Evolutionary conservation across 2,113 vertebrate genomes (phyloP).

Genomic region (Peromyscus polionotus): DNA sequence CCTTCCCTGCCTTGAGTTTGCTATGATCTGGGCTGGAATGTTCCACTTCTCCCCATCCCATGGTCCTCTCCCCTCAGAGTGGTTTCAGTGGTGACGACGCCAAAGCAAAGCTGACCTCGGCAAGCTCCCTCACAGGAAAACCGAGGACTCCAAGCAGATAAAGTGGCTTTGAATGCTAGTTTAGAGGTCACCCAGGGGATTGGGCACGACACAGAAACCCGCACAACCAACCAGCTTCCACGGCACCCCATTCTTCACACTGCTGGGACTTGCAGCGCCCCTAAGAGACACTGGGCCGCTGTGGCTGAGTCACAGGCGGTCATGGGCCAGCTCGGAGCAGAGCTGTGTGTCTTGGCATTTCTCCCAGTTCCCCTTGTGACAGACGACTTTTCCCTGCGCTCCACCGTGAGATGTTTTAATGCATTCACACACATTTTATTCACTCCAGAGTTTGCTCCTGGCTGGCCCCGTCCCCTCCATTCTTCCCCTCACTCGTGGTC

Average conservation of each 20-base stretch:
- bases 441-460: neutral
- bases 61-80: neutral
- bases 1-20: neutral
- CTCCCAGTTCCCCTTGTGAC: neutral
- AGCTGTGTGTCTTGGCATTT: conserved; percentile 28
- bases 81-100: neutral
- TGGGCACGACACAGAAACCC: neutral
- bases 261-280: neutral
- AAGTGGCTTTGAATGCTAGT: neutral
- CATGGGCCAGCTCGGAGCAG: neutral
- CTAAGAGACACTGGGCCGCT: neutral
- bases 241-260: neutral
- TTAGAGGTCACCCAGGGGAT: neutral
- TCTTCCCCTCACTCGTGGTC: neutral
- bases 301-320: neutral
- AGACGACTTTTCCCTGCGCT: neutral
- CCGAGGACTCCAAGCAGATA: neutral
- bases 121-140: neutral
- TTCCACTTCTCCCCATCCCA: neutral
- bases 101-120: neutral
- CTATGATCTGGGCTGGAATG: neutral
- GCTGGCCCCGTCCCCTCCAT: neutral
- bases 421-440: neutral
- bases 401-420: neutral
- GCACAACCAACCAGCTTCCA: neutral